These are phyloP conservation scores for Drosophila barbarae DNA, from an alignment of 2,888 invertebrate species.

Conservation along the genomic window DNA sequence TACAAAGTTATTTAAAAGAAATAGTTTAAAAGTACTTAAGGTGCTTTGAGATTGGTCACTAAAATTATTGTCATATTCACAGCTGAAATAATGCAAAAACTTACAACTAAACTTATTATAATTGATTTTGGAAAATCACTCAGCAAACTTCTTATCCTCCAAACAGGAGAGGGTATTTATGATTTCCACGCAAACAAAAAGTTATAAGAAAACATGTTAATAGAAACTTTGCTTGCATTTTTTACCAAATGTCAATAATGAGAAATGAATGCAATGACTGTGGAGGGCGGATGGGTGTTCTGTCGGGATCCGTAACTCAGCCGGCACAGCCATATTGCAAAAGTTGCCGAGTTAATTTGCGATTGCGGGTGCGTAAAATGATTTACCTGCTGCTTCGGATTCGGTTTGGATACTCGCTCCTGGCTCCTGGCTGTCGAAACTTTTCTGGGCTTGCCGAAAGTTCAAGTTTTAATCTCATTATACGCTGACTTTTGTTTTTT, in stretches of 20 bases:
- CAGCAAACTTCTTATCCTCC: neutral
- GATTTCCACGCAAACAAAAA: neutral
- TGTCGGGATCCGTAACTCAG: conserved; percentile 45
- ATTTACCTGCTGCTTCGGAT: conserved; percentile 58
- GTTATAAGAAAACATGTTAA: conserved; percentile 24
- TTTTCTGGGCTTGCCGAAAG: conserved; percentile 66
- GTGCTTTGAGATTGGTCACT: neutral
- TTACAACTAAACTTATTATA: too few species aligned
- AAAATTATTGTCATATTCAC: neutral
- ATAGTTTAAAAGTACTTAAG: neutral
- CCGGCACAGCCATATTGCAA: conserved; percentile 61
- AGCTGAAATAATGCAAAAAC: neutral
- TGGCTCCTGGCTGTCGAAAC: conserved; percentile 64
- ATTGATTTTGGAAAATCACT: too few species aligned
- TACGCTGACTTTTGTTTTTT: conserved; percentile 70
- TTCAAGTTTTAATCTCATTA: conserved; percentile 75
- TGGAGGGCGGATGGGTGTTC: neutral
- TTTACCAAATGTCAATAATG: conserved; percentile 68
- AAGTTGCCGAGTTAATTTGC: conserved; percentile 66
- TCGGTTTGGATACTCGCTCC: conserved; percentile 10
- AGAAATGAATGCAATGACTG: conserved; percentile 66
- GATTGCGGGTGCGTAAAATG: conserved; percentile 71
- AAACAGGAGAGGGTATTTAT: neutral
- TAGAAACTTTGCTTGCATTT: conserved; percentile 60
- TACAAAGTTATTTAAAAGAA: too few species aligned